phyloP scores from a whole-genome alignment of 2,113 vertebrate genomes.

The Anas platyrhynchos region DNA sequence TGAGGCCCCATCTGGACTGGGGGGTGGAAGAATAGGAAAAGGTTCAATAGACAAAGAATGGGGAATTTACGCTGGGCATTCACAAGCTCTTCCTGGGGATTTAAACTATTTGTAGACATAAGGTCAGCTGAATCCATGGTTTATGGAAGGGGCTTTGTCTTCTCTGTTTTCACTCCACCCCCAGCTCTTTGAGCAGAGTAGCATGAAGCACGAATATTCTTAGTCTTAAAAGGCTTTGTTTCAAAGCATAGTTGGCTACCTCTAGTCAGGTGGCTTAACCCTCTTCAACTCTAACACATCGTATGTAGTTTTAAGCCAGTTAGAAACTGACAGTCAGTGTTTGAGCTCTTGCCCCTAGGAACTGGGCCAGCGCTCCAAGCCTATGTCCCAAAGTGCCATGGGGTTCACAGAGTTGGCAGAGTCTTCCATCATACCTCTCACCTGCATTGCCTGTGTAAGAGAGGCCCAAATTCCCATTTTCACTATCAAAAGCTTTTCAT shows the following conservation, averaged over 20 bases:
- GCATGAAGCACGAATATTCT: neutral
- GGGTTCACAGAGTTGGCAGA: neutral
- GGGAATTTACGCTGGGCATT: neutral
- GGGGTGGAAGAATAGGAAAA: neutral
- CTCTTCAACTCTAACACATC: neutral
- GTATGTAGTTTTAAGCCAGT: neutral
- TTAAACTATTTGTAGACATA: slow-evolving; percentile 22
- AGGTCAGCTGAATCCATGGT: neutral
- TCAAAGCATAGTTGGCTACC: neutral
- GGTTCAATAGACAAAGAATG: neutral
- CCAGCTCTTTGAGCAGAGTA: neutral
- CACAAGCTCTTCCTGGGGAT: slow-evolving; percentile 21
- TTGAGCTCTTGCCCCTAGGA: neutral
- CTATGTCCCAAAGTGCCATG: fast-evolving
- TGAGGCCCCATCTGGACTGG: neutral
- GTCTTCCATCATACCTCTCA: neutral
- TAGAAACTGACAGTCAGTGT: neutral
- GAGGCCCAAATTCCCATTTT: neutral
- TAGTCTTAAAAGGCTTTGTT: neutral
- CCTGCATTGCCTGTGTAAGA: neutral
- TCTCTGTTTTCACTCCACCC: neutral
- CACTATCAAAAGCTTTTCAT: neutral
- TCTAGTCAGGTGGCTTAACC: slow-evolving; percentile 7
- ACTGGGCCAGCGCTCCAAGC: neutral
- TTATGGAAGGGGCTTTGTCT: neutral